These are phyloP conservation scores for Ceratosolen solmsi DNA, from an alignment of 1,140 invertebrate genomes.

Conservation along the genomic window DNA sequence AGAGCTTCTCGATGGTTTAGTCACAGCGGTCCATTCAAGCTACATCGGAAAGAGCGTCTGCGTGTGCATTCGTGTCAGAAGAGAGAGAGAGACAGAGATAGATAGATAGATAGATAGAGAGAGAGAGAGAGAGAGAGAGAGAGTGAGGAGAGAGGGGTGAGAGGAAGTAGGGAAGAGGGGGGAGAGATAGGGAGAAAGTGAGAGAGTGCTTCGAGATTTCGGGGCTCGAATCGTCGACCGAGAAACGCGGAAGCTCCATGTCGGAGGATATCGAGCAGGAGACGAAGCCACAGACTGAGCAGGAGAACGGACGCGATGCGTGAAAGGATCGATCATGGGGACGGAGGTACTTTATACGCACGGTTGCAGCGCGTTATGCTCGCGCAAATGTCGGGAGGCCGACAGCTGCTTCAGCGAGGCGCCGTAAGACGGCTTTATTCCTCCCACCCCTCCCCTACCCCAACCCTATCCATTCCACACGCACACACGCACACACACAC, in stretches of 20 bases:
- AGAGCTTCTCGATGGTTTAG: too few relatives aligned
- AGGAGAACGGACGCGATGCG: slow-evolving; percentile 14
- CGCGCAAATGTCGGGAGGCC: background rate
- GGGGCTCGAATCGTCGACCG: background rate
- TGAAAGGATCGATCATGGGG: slow-evolving; percentile 42
- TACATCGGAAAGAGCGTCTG: too few relatives aligned
- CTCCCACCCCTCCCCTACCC: background rate
- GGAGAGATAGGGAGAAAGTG: background rate
- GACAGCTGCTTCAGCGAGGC: background rate
- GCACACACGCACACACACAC: too few relatives aligned
- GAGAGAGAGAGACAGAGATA: too few relatives aligned
- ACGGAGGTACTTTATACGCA: background rate
- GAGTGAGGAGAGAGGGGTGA: too few relatives aligned
- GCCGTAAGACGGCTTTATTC: background rate
- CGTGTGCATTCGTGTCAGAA: too few relatives aligned
- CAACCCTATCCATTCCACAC: too few relatives aligned
- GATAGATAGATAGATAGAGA: too few relatives aligned
- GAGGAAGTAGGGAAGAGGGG: background rate
- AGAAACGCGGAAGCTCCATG: background rate
- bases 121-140: too few relatives aligned
- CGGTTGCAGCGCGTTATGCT: background rate
- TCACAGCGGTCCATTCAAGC: too few relatives aligned
- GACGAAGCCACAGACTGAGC: background rate
- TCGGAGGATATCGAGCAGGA: background rate
- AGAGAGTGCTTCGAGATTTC: background rate